Evolutionary conservation across 2,113 vertebrate species (phyloP).

Genomic region (Pachycephala philippinensis): DNA sequence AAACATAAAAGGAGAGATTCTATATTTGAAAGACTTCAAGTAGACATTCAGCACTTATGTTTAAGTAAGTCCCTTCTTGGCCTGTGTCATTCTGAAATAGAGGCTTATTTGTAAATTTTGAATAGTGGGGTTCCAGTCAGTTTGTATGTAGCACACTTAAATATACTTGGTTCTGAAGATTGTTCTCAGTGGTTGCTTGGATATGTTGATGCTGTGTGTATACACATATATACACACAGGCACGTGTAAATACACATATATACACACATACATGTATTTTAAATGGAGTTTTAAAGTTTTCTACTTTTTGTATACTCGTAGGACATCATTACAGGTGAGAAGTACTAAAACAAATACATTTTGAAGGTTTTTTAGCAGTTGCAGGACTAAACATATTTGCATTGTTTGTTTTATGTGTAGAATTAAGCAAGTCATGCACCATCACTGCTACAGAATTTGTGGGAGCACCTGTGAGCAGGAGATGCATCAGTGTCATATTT

Average conservation of each 20-base stretch:
- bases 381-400: neutral
- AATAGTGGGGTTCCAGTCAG: neutral
- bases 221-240: too few species aligned
- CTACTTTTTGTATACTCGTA: neutral
- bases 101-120: neutral
- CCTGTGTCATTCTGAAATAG: neutral
- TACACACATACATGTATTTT: neutral
- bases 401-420: neutral
- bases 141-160: neutral
- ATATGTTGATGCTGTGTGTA: neutral
- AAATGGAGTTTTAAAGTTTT: neutral
- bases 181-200: neutral
- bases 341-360: neutral
- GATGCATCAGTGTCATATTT: neutral
- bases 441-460: neutral
- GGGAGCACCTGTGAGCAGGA: neutral
- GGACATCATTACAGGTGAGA: neutral
- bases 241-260: neutral
- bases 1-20: conserved; percentile 82
- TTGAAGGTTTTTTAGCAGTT: neutral
- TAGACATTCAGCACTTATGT: conserved; percentile 95
- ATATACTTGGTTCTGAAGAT: neutral
- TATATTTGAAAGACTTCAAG: conserved; percentile 88
- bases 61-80: conserved; percentile 78
- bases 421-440: neutral